Conservation (phyloP, 2,113 vertebrate genomes). For the Microcebus griseorufus region DNA sequence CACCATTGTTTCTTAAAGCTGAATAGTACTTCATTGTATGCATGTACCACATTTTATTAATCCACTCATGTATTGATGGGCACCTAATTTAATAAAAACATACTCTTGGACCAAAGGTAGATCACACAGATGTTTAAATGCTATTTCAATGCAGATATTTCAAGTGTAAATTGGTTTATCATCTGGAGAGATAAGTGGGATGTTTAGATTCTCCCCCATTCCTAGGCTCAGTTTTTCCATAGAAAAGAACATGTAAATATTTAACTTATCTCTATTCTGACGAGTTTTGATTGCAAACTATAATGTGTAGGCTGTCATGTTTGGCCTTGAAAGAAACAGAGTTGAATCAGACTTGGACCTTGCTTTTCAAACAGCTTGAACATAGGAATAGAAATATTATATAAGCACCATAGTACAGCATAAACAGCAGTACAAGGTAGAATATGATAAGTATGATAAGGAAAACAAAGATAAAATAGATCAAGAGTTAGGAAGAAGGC, state of each 20-base stretch:
- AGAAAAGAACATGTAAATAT: background rate
- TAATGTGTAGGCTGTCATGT: background rate
- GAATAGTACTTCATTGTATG: too few relatives aligned
- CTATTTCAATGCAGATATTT: background rate
- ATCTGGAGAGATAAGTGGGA: background rate
- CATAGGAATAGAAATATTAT: background rate
- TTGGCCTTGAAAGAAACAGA: background rate
- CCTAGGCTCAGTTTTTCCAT: background rate
- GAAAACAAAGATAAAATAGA: background rate
- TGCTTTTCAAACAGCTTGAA: background rate
- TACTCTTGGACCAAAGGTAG: background rate
- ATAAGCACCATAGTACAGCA: background rate
- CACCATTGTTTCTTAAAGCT: too few relatives aligned
- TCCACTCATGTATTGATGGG: too few relatives aligned
- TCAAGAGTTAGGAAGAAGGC: background rate
- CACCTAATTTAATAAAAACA: conserved; percentile 24
- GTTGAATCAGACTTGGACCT: background rate
- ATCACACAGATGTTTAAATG: background rate
- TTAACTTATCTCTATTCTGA: background rate
- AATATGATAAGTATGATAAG: background rate
- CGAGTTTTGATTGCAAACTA: background rate
- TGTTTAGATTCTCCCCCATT: background rate
- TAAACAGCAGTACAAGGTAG: background rate
- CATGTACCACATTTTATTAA: too few relatives aligned
- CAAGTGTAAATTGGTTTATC: background rate